Conservation (phyloP, 2,888 invertebrate species). For the Heteromurus nitidus region DNA sequence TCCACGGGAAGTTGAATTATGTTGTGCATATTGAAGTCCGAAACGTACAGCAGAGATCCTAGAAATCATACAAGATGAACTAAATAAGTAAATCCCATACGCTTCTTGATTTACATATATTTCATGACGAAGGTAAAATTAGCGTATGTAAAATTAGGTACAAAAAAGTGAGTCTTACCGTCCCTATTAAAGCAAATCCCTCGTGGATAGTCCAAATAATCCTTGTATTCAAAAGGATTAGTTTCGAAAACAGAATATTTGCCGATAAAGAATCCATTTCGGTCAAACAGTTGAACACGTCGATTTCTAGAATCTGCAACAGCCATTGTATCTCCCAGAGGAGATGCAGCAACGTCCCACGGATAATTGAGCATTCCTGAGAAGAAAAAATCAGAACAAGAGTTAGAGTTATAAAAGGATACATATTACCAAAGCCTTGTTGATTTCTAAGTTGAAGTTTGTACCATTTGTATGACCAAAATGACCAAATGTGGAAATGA, state of each 20-base stretch:
- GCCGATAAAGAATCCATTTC: constrained; percentile 35
- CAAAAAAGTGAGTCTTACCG: constrained; percentile 27
- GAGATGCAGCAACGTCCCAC: constrained; percentile 68
- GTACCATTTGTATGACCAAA: constrained; percentile 48
- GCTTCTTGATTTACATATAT: neutral
- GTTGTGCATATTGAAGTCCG: constrained; percentile 54
- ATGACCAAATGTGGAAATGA: constrained; percentile 45
- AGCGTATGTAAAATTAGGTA: neutral
- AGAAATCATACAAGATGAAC: neutral
- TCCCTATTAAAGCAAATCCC: constrained; percentile 48
- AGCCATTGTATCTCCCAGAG: constrained; percentile 60
- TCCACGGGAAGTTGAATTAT: constrained; percentile 4
- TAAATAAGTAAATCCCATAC: neutral
- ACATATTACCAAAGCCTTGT: neutral
- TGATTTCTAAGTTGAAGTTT: neutral
- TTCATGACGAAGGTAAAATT: neutral
- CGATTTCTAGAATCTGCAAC: constrained; percentile 70
- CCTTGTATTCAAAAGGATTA: constrained; percentile 54
- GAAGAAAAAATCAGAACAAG: no score
- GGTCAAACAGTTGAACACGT: constrained; percentile 68
- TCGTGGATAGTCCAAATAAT: constrained; percentile 59
- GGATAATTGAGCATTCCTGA: constrained; percentile 68
- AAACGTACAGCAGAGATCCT: constrained; percentile 42
- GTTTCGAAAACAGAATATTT: constrained; percentile 61
- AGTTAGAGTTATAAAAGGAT: no score